Percentiles rank a stretch among this genome's conserved stretches.
Conservation (phyloP, 2,113 vertebrate species). For the Ranitomeya imitator region DNA sequence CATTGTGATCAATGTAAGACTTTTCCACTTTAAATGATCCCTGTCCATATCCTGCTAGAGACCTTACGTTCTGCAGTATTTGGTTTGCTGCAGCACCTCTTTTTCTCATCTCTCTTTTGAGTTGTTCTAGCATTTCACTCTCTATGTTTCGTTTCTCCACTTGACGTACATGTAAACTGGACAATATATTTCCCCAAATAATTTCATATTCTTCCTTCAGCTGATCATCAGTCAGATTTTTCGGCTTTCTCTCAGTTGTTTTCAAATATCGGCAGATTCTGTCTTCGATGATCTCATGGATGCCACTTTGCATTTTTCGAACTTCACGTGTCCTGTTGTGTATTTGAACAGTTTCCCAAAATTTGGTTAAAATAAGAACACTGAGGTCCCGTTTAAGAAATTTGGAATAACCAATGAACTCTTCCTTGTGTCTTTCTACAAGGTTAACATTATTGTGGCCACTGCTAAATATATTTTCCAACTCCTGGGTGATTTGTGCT, state of each 20-base stretch:
- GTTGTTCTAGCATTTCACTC: slow-evolving; percentile 61
- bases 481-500: no score
- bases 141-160: slow-evolving; percentile 66
- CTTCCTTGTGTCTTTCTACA: no score
- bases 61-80: slow-evolving; percentile 61
- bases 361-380: neutral
- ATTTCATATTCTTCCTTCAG: slow-evolving; percentile 70
- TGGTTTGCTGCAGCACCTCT: slow-evolving; percentile 63
- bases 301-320: no score
- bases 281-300: no score
- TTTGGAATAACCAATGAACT: no score
- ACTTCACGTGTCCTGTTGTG: no score
- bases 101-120: slow-evolving; percentile 66
- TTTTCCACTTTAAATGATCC: slow-evolving; percentile 62
- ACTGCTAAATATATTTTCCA: no score
- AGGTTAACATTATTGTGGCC: no score
- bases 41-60: slow-evolving; percentile 22
- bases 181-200: slow-evolving; percentile 67
- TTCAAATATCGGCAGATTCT: no score
- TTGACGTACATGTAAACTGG: slow-evolving; percentile 40
- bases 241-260: no score
- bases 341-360: neutral
- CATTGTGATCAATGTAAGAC: slow-evolving; percentile 47
- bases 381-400: no score
- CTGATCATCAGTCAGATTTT: slow-evolving; percentile 60